Evolutionary conservation across 30 jellyfish, hydroid and myxozoan genomes (phyloP).

Genomic region (Aurelia sp.): DNA sequence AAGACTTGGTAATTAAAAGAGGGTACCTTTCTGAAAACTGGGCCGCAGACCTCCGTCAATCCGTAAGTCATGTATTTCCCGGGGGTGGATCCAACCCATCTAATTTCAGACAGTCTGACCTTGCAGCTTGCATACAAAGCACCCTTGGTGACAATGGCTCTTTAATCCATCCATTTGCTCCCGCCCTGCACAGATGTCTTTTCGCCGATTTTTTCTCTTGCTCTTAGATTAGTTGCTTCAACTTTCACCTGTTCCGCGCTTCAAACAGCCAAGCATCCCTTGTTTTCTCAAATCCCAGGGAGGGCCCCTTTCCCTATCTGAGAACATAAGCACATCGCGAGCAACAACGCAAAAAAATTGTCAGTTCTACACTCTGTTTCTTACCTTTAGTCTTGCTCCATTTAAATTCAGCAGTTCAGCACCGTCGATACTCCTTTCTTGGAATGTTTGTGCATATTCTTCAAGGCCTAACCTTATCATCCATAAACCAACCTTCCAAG

Average conservation of each 20-base stretch:
- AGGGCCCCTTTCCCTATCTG: too few species aligned
- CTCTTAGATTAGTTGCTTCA: neutral
- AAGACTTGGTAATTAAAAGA: too few species aligned
- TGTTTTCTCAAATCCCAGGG: too few species aligned
- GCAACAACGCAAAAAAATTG: neutral
- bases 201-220: neutral
- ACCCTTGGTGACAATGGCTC: too few species aligned
- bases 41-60: too few species aligned
- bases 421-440: conserved; percentile 82
- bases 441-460: conserved; percentile 76
- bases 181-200: neutral
- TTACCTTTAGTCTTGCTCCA: conserved; percentile 83
- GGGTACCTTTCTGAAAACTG: too few species aligned
- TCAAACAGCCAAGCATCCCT: too few species aligned
- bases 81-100: too few species aligned
- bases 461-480: conserved; percentile 71
- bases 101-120: neutral
- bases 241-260: neutral
- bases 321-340: too few species aligned
- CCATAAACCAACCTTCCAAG: conserved; percentile 88
- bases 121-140: too few species aligned
- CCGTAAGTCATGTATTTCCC: too few species aligned
- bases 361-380: neutral
- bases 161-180: too few species aligned
- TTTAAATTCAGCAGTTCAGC: conserved; percentile 58